A percentile compares a stretch with the other conserved stretches of the same genome.
These are phyloP conservation scores for Aphaenogaster rudis DNA, from an alignment of 1,140 invertebrate species.

Conservation along the genomic window DNA sequence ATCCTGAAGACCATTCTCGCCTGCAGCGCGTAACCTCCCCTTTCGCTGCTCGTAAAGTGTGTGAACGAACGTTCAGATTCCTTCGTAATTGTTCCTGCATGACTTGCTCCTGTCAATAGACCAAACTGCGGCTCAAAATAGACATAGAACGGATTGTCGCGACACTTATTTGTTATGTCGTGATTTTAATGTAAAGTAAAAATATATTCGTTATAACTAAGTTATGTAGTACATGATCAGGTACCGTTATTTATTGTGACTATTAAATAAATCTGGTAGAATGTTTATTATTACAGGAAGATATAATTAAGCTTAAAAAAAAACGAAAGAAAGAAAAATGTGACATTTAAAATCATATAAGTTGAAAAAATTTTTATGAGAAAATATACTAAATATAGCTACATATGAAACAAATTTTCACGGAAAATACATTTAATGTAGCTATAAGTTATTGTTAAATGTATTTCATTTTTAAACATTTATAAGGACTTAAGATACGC, in stretches of 20 bases:
- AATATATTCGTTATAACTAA: neutral
- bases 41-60: slow-evolving; percentile 68
- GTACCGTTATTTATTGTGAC: neutral
- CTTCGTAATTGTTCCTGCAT: slow-evolving; percentile 72
- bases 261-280: neutral
- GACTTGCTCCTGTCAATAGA: slow-evolving; percentile 71
- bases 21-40: slow-evolving; percentile 70
- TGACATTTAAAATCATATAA: neutral
- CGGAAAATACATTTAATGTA: neutral
- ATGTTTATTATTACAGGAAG: neutral
- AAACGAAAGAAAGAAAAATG: neutral
- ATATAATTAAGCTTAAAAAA: neutral
- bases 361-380: neutral
- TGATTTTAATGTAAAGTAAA: neutral
- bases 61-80: slow-evolving; percentile 73
- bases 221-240: neutral
- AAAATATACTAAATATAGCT: neutral
- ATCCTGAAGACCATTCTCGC: slow-evolving; percentile 83
- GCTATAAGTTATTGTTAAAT: neutral
- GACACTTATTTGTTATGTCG: slow-evolving; percentile 1
- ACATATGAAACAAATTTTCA: neutral
- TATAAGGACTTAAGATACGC: neutral
- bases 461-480: slow-evolving; percentile 34
- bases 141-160: slow-evolving; percentile 13
- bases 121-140: slow-evolving; percentile 50